phyloP scores from a whole-genome alignment of 2,888 invertebrate species.

The Epinotia bilunana region DNA sequence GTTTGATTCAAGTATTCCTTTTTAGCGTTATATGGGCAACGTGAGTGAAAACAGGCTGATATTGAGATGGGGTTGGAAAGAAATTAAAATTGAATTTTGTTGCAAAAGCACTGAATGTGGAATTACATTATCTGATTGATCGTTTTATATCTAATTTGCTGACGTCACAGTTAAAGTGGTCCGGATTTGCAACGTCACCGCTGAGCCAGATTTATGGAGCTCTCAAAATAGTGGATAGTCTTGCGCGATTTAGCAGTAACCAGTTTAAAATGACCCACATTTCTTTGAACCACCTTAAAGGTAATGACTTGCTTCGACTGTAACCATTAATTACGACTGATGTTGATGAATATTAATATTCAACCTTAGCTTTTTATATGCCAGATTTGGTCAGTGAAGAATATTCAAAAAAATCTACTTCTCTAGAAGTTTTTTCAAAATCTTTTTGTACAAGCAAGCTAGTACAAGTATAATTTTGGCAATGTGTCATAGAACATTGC shows the following conservation, averaged over 20 bases:
- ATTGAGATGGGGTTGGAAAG: too few species aligned
- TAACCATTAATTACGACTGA: conserved; percentile 28
- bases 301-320: conserved; percentile 25
- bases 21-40: too few species aligned
- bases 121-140: conserved; percentile 39
- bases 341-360: conserved; percentile 30
- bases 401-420: background rate
- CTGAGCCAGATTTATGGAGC: conserved; percentile 33
- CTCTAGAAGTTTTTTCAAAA: background rate
- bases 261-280: conserved; percentile 16
- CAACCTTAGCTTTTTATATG: background rate
- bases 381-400: background rate
- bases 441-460: too few species aligned
- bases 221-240: conserved; percentile 3
- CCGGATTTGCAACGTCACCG: conserved; percentile 28
- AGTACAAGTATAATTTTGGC: too few species aligned
- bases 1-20: too few species aligned
- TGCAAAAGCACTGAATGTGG: background rate
- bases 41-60: too few species aligned
- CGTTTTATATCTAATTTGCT: conserved; percentile 40
- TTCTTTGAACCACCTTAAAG: conserved; percentile 35
- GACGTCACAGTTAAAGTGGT: conserved; percentile 39
- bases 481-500: too few species aligned
- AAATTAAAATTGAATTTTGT: background rate
- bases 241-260: background rate